These are phyloP conservation scores for Leptopilina syphax DNA, from an alignment of 2,888 invertebrate genomes.

Conservation along the genomic window DNA sequence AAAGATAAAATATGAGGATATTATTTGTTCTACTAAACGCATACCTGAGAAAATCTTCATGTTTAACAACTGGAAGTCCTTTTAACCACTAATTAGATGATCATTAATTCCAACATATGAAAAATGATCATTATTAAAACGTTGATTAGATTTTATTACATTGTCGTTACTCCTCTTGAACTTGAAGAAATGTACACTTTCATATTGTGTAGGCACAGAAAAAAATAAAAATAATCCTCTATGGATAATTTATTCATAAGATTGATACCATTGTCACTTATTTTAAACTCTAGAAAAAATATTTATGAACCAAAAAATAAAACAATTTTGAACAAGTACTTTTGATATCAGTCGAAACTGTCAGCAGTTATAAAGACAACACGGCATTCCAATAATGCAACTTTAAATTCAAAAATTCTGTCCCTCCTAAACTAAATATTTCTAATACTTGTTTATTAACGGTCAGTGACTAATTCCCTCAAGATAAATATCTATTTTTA, in stretches of 20 bases:
- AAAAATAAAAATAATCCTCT: no score
- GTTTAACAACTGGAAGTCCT: conserved; percentile 5
- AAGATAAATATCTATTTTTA: conserved; percentile 34
- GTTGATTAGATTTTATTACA: background rate
- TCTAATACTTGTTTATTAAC: background rate
- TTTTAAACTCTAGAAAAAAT: no score
- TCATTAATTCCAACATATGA: conserved; percentile 7
- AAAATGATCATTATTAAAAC: background rate
- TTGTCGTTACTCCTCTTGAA: background rate
- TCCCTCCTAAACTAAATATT: background rate
- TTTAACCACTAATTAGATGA: conserved; percentile 21
- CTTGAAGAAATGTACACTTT: no score
- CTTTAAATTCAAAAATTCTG: background rate
- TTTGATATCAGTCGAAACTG: no score
- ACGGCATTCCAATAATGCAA: no score
- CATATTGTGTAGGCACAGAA: no score
- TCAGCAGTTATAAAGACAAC: no score
- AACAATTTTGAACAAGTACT: no score
- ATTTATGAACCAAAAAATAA: no score
- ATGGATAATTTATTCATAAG: no score
- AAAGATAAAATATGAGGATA: conserved; percentile 52
- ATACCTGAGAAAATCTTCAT: conserved; percentile 35
- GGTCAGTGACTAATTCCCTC: conserved; percentile 30
- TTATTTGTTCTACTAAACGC: conserved; percentile 53
- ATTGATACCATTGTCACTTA: no score